Percentiles rank a stretch among this genome's conserved stretches.
These are phyloP conservation scores for Cephus sareptanus DNA, from an alignment of 2,888 invertebrate genomes.

Conservation along the genomic window DNA sequence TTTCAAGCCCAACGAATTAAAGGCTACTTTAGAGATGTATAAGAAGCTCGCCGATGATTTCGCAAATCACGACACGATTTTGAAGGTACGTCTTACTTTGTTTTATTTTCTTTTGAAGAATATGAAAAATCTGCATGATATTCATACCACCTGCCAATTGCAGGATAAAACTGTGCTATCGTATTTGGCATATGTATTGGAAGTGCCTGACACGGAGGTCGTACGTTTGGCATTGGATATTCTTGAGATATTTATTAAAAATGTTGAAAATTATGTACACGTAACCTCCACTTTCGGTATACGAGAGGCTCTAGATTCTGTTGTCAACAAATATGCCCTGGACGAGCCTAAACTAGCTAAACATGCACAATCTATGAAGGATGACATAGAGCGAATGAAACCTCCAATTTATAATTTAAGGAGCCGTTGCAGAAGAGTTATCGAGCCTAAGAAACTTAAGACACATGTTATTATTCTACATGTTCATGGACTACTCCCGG, in stretches of 20 bases:
- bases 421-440: slow-evolving; percentile 61
- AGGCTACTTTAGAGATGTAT: slow-evolving; percentile 57
- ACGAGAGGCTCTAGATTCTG: slow-evolving; percentile 59
- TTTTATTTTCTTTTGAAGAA: background rate
- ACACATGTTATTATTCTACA: slow-evolving; percentile 61
- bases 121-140: background rate
- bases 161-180: slow-evolving; percentile 63
- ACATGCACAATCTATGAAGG: slow-evolving; percentile 56
- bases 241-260: slow-evolving; percentile 59
- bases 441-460: slow-evolving; percentile 61
- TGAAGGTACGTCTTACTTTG: slow-evolving; percentile 49
- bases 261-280: slow-evolving; percentile 62
- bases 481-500: slow-evolving; percentile 59
- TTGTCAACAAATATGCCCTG: slow-evolving; percentile 55
- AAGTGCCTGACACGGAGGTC: slow-evolving; percentile 56
- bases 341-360: slow-evolving; percentile 55
- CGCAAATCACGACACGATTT: slow-evolving; percentile 61
- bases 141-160: slow-evolving; percentile 20
- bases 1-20: slow-evolving; percentile 54
- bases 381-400: slow-evolving; percentile 63
- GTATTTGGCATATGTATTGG: slow-evolving; percentile 59
- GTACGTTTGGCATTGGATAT: slow-evolving; percentile 56
- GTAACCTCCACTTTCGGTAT: slow-evolving; percentile 64
- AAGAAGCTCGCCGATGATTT: slow-evolving; percentile 60
- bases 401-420: slow-evolving; percentile 63